Evolutionary conservation across 1,140 invertebrate genomes (phyloP), one percentile per base, ranked within the genome.

Genomic region (Drosophila jambulina): DNA sequence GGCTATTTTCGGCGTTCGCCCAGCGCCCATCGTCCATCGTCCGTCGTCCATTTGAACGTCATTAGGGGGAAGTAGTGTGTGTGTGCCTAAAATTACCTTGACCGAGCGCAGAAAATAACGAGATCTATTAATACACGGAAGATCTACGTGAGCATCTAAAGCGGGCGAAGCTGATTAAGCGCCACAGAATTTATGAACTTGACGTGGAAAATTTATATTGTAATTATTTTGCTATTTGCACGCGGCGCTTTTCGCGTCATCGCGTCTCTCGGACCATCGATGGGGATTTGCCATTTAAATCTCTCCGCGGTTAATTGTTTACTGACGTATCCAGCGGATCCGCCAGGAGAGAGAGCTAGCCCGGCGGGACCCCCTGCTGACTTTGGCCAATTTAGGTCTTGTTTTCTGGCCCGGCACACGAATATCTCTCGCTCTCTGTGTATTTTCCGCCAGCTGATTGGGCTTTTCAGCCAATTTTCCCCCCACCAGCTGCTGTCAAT

Each of bases 141-240:
- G 32, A 64, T 60, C 54, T 51, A 46, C 56, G 59, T 79, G 75
- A 86, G 79, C 75, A 69, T 80, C 80, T 77, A 82, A 80, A 63
- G 71, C 71, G 53, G 58, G 67, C 32, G 64, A 60, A 68, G 82
- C 84, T 87, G 83, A 88, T 87, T 87, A 87, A 87, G 80, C 79
- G 67, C 61, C 60, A 46, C 61, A 59, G 67, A 54, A 70, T 80
- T 90, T 78, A 87, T 87, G 85, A 84, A 87, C 84, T 87, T 87
- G 81, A 80, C 78, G 84, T 87, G 81, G 64, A 78, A 84, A 87
- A 80, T 83, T 75, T 84, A 72, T 72, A 83, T 84, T 90, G 77
- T 78, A 87, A 90, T 90, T 87, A 84, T 83, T 87, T 88, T 68
- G 61, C 80, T 70, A 84, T 78, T 85, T 82, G 57, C 82, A 82